Percentiles rank a stretch among this genome's conserved stretches.
phyloP scores from a whole-genome alignment of 2,797 vertebrate species.

The Alectoris magna region DNA sequence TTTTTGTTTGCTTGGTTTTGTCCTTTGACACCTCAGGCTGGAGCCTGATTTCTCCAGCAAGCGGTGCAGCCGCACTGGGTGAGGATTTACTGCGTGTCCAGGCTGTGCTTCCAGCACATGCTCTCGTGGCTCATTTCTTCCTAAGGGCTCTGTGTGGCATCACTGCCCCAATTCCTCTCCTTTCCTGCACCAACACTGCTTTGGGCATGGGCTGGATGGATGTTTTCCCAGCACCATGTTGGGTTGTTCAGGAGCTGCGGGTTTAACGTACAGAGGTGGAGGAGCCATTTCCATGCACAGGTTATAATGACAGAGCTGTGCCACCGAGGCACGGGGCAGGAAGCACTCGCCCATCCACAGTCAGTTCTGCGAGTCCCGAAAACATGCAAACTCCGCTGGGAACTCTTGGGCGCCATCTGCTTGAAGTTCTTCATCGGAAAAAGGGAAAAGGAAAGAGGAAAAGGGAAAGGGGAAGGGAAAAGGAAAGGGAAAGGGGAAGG shows the following conservation, averaged over 20 bases:
- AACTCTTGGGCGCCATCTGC: conserved; percentile 36
- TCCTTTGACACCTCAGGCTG: background rate
- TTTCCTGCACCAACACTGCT: fast-evolving
- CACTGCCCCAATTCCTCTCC: background rate
- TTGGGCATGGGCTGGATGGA: fast-evolving
- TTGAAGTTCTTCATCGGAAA: background rate
- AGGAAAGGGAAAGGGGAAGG: too few relatives aligned
- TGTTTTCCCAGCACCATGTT: background rate
- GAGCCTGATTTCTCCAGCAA: background rate
- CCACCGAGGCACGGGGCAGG: background rate
- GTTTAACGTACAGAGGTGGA: background rate
- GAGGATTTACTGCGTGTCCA: fast-evolving
- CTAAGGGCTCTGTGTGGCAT: fast-evolving
- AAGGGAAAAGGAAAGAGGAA: too few relatives aligned
- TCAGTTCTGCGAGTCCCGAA: background rate
- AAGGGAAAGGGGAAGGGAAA: too few relatives aligned
- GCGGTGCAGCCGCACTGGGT: background rate
- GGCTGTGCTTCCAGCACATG: background rate
- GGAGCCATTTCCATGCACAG: fast-evolving
- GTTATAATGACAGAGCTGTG: background rate
- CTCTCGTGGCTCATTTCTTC: background rate
- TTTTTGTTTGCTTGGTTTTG: background rate
- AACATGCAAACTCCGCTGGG: fast-evolving
- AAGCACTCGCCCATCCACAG: fast-evolving
- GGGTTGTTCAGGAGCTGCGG: fast-evolving